phyloP scores from a whole-genome alignment of 2,888 invertebrate species.

The Phaonia tiefii region DNA sequence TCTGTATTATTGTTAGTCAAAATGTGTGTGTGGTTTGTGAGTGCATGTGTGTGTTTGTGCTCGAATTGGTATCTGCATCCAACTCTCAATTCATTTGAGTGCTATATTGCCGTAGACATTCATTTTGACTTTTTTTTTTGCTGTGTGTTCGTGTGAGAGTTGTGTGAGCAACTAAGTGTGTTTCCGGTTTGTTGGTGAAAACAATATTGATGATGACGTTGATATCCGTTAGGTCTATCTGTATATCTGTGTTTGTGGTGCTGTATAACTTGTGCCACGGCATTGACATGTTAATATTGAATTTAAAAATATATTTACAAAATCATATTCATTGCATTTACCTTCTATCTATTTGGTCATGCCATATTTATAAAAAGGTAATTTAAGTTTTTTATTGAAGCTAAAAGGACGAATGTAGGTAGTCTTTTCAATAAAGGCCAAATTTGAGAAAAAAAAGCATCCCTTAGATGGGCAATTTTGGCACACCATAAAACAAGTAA shows the following conservation, averaged over 20 bases:
- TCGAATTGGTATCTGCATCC: neutral
- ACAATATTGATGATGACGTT: slow-evolving; percentile 37
- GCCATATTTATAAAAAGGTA: too few relatives aligned
- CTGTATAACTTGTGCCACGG: neutral
- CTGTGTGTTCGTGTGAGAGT: neutral
- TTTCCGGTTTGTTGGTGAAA: slow-evolving; percentile 31
- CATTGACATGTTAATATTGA: too few relatives aligned
- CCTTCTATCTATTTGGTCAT: too few relatives aligned
- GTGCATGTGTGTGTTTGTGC: neutral
- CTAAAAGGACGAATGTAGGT: too few relatives aligned
- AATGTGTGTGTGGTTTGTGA: slow-evolving; percentile 48
- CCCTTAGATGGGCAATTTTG: too few relatives aligned
- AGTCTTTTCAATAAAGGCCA: too few relatives aligned
- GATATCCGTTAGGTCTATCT: slow-evolving; percentile 19
- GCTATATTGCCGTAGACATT: slow-evolving; percentile 41
- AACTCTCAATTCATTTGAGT: slow-evolving; percentile 36
- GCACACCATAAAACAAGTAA: too few relatives aligned
- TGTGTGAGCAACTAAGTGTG: neutral
- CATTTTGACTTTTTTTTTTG: slow-evolving; percentile 13
- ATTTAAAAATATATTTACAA: too few relatives aligned
- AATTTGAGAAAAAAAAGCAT: too few relatives aligned
- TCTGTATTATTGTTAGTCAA: slow-evolving; percentile 57
- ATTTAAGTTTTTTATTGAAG: too few relatives aligned
- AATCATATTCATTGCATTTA: too few relatives aligned
- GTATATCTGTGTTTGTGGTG: neutral